Evolutionary conservation across 2,113 vertebrate species (phyloP).

Genomic region (Ciconia stormi): DNA sequence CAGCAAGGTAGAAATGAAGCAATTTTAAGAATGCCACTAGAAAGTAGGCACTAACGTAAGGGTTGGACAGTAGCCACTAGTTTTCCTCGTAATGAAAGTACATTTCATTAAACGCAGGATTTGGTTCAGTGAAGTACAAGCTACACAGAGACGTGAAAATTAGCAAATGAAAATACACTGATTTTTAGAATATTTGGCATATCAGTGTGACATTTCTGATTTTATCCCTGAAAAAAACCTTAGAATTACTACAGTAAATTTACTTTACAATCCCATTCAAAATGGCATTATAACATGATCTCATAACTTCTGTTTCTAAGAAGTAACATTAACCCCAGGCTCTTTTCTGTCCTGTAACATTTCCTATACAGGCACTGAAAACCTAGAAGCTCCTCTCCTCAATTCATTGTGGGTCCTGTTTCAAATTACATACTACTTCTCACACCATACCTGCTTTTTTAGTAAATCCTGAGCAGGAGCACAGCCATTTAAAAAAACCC

Average conservation of each 20-base stretch:
- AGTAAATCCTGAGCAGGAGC: background rate
- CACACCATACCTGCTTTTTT: background rate
- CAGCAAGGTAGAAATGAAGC: background rate
- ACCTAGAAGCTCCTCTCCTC: background rate
- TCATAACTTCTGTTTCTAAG: background rate
- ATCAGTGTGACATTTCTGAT: background rate
- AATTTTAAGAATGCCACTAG: background rate
- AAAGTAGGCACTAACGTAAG: background rate
- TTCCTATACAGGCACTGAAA: background rate
- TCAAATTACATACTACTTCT: background rate
- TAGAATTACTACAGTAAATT: background rate
- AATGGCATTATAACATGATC: background rate
- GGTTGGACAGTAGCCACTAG: background rate
- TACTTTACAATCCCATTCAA: background rate
- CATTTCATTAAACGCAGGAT: background rate
- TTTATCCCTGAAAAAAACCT: background rate
- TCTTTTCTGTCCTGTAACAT: background rate
- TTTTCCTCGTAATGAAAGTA: background rate
- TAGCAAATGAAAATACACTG: background rate
- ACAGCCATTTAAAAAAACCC: background rate
- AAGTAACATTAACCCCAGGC: background rate
- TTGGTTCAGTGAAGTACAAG: background rate
- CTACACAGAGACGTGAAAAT: background rate
- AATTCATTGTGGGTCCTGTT: background rate
- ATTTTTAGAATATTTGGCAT: background rate